Percentiles rank a stretch among this genome's conserved stretches.
These are phyloP conservation scores for human (Homo sapiens) DNA, from an alignment of 2,113 vertebrate genomes.

Conservation along the genomic window GRCh38 chr1:26852001-26852500, in stretches of 20 bases:
- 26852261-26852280: neutral
- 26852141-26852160: neutral
- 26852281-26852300: neutral
- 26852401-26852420: neutral
- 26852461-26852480: neutral
- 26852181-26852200: neutral
- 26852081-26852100: neutral
- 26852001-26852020: neutral
- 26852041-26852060: neutral
- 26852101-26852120: constrained; percentile 27
- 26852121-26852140: neutral
- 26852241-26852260: neutral
- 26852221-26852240: neutral
- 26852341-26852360: neutral
- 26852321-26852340: neutral
- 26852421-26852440: neutral
- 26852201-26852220: neutral
- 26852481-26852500: neutral
- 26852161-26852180: neutral
- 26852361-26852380: neutral
- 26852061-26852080: neutral
- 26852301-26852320: neutral
- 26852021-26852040: neutral
- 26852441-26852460: neutral
- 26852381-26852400: neutral